Conservation (phyloP, 2,113 vertebrate genomes). For the Amia ocellicauda region DNA sequence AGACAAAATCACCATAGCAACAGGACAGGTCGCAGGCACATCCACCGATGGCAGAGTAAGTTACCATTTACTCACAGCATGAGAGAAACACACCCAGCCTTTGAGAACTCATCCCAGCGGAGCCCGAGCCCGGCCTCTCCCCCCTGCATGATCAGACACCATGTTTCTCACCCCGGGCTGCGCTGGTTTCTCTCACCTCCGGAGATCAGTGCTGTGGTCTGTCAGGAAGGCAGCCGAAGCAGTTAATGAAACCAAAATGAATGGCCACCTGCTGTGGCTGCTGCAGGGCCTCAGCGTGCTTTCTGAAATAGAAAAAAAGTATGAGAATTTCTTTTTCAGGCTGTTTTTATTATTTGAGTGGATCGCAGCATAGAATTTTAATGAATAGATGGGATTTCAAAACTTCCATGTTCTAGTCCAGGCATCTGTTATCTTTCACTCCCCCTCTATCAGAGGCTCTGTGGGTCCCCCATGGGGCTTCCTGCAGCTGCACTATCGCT, state of each 20-base stretch:
- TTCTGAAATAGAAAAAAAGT: too few species aligned
- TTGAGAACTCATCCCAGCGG: background rate
- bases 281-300: too few species aligned
- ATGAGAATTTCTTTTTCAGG: too few species aligned
- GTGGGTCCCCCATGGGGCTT: too few species aligned
- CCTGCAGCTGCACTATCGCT: too few species aligned
- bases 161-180: background rate
- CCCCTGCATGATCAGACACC: background rate
- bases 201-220: background rate
- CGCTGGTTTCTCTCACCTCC: background rate
- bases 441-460: too few species aligned
- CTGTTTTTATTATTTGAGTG: too few species aligned
- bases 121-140: too few species aligned
- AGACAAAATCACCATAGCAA: constrained; percentile 97
- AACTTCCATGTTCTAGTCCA: too few species aligned
- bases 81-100: background rate
- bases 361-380: too few species aligned
- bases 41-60: constrained; percentile 96
- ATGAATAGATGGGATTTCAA: too few species aligned
- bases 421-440: too few species aligned
- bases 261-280: background rate
- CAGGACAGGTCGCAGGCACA: constrained; percentile 93
- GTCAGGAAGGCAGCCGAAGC: background rate
- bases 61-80: constrained; percentile 14
- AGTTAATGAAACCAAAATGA: background rate